Base-by-base conservation (phyloP, 2,113 vertebrate species). In the Rhizomys pruinosus region DNA sequence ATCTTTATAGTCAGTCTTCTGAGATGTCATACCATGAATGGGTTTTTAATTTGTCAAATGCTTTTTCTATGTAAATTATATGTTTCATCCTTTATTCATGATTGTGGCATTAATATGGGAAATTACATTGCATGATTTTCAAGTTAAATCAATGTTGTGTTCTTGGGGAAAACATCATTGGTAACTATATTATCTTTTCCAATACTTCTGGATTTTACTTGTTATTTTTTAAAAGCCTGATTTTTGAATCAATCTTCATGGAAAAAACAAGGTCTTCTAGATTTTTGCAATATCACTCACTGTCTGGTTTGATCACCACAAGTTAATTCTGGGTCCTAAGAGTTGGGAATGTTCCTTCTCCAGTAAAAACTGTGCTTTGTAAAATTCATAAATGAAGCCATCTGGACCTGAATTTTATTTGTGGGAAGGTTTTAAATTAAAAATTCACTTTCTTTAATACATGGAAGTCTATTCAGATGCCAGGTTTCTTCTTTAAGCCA, bases 401-500 rank as follows among this genome's bases (percentile, higher is more conserved):
- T 89, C 44, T 89, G 85, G 64, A 57, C 12, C 16, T 78, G 44
- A 84, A 66, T 59, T 84, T 92, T 66, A 95, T 84, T 78, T 66
- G 44, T 85, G 55, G 22, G 15, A 71, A 88, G 12, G 7, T 34
- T 79, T 89, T 73, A 92, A 85, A 79, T 82, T 88, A 78, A 78
- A 91, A 92, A 72, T 85, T 94, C 55, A 73, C 19, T 84, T 76
- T 82, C 47, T 88, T 82, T 76, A 59, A 73, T 79, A 73, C 20
- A 20, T 39, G 76, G 79, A 66, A 20, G 59, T 29, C 74, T 81
- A 34, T 66, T 94, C 68, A 81, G 32, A 73, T 74, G 39, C 34
- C 15, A 73, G 1, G 3, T 79, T 47, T 89, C 39, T 85, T 78
- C 42, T 74, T 90, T 42, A 76, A 72, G 20, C 34, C 55, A 73